Base-by-base conservation (phyloP, 1,140 invertebrate genomes). In the Zeugodacus cucurbitae region DNA sequence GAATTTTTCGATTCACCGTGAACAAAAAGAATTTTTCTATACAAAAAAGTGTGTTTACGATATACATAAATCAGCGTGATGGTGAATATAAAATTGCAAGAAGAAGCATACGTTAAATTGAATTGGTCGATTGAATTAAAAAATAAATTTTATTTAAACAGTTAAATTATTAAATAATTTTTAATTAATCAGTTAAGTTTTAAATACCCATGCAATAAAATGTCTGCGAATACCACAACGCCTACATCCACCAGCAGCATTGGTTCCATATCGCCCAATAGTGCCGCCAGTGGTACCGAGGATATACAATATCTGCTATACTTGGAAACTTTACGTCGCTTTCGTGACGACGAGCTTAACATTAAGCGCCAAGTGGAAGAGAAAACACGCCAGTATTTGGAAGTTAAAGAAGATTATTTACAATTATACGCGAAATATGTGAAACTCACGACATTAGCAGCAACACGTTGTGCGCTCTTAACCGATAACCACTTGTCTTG, bases 301-400 rank as follows among this genome's bases (percentile, higher is more conserved):
- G 91, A 93, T 58, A 90, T 92, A 37, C 87, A 91, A 17, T 89
- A 89, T 58, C 26, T 92, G 41, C 67, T 92, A 10, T 89, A 92
- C n/a, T 26, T 93, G 82, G 92, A 92, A 59, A 88, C 90, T 5
- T 34, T 90, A 5, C 90, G 90, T 17, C 92, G 91, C 7, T 90
- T 89, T n/a, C 58, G n/a, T 1, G 91, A 93, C 0, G 89, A 91
- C 26, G 48, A 58, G 3, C 89, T 87, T 1, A 89, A 90, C 32
- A 57, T 92, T n/a, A 87, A 89, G 5, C 91, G 90, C 17, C 90
- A 92, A 37, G 89, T 92, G 26, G 90, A 92, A 26, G 91, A 93
- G n/a, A 88, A 91, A 34, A 86, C 82, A 3, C 89, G 89, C 3
- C 48, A 86, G 5, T 92, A 88, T 88, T n/a, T 86, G 2, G 89